Evolutionary conservation across 2,797 vertebrate species (phyloP).

Genomic region (Falco columbarius): DNA sequence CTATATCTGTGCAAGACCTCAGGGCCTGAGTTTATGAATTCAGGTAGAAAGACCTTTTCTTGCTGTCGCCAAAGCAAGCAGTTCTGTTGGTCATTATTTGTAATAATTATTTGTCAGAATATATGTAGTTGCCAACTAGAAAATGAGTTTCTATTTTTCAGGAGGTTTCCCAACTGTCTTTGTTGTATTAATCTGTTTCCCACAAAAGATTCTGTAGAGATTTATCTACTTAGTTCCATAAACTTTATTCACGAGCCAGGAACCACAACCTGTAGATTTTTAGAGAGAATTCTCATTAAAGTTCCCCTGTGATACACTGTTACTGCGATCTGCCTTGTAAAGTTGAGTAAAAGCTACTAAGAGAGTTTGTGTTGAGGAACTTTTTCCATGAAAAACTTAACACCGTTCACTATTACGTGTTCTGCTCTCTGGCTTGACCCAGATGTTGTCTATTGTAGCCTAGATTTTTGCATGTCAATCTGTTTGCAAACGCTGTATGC

Average conservation of each 20-base stretch:
- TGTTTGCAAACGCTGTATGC: neutral
- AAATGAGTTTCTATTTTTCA: neutral
- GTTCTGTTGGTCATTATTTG: neutral
- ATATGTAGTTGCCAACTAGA: neutral
- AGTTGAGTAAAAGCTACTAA: neutral
- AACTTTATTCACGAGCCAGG: neutral
- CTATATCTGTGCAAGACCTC: neutral
- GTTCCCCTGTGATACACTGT: neutral
- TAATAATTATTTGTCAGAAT: neutral
- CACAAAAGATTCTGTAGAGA: neutral
- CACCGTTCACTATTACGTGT: fast-evolving
- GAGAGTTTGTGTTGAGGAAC: neutral
- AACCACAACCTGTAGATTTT: neutral
- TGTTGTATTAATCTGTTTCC: neutral
- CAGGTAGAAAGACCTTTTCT: neutral
- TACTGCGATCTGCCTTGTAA: neutral
- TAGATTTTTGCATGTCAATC: neutral
- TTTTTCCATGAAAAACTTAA: neutral
- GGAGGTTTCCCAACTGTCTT: neutral
- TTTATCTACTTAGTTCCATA: neutral
- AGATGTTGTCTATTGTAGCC: neutral
- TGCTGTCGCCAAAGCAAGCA: neutral
- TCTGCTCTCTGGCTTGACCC: neutral
- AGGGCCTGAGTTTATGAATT: neutral
- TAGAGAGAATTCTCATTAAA: neutral